Percentiles rank a stretch among this genome's conserved stretches.
Evolutionary conservation across 2,888 invertebrate species (phyloP).

Genomic region (Cheiracanthium punctorium): DNA sequence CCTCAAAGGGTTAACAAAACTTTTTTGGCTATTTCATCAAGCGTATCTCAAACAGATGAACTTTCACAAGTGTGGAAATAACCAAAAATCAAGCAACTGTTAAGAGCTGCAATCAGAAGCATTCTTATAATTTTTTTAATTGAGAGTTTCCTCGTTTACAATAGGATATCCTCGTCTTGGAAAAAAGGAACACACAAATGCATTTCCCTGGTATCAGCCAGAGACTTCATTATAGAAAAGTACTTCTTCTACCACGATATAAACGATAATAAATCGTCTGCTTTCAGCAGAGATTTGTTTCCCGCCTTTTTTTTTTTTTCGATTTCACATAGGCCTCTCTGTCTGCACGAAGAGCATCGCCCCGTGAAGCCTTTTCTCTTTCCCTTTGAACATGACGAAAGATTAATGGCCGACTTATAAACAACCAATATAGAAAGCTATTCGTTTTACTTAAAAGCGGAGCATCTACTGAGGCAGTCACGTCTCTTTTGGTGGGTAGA

Average conservation of each 20-base stretch:
- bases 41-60: too few relatives aligned
- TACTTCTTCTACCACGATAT: background rate
- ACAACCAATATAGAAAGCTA: background rate
- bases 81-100: too few relatives aligned
- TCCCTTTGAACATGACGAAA: background rate
- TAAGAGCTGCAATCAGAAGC: too few relatives aligned
- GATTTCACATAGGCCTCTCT: background rate
- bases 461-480: background rate
- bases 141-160: too few relatives aligned
- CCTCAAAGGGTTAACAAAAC: too few relatives aligned
- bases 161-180: too few relatives aligned
- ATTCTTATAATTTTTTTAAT: too few relatives aligned
- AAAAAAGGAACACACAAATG: background rate
- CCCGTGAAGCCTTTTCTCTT: background rate
- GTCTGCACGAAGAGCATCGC: background rate
- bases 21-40: too few relatives aligned
- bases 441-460: background rate
- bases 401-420: background rate
- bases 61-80: too few relatives aligned
- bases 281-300: background rate
- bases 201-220: background rate
- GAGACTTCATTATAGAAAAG: background rate
- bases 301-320: background rate
- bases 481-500: background rate
- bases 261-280: background rate